phyloP scores from a whole-genome alignment of 1,140 invertebrate genomes.

The Zeugodacus cucurbitae region DNA sequence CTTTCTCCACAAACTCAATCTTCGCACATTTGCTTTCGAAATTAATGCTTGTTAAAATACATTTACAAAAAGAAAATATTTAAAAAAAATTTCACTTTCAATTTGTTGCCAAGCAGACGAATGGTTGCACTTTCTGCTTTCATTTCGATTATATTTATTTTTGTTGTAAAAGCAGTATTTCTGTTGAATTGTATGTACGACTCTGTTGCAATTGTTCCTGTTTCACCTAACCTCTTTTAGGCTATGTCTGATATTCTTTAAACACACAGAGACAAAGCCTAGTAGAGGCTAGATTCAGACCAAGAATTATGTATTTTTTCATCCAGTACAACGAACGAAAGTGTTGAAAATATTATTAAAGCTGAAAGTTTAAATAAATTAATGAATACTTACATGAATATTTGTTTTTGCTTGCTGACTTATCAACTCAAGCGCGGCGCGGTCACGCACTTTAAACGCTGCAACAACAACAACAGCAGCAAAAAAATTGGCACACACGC shows the following conservation, averaged over 20 bases:
- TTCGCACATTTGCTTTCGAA: no score
- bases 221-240: slow-evolving; percentile 68
- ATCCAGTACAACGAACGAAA: background rate
- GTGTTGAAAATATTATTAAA: background rate
- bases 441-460: slow-evolving; percentile 14
- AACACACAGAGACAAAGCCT: slow-evolving; percentile 66
- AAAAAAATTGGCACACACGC: background rate
- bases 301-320: slow-evolving; percentile 44
- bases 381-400: background rate
- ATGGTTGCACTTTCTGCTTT: background rate
- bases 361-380: background rate
- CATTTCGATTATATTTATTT: background rate
- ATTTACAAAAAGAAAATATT: background rate
- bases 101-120: background rate
- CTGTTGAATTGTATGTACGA: background rate
- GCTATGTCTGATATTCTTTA: slow-evolving; percentile 63
- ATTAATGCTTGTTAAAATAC: no score
- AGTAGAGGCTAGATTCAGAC: slow-evolving; percentile 67
- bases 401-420: background rate
- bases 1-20: no score
- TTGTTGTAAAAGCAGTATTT: background rate
- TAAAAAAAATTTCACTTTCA: background rate
- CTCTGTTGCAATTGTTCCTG: slow-evolving; percentile 52
- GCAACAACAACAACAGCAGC: no score
- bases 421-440: background rate